These are phyloP conservation scores for Lepidonotus clava DNA, from an alignment of 2,888 invertebrate species.

Conservation along the genomic window DNA sequence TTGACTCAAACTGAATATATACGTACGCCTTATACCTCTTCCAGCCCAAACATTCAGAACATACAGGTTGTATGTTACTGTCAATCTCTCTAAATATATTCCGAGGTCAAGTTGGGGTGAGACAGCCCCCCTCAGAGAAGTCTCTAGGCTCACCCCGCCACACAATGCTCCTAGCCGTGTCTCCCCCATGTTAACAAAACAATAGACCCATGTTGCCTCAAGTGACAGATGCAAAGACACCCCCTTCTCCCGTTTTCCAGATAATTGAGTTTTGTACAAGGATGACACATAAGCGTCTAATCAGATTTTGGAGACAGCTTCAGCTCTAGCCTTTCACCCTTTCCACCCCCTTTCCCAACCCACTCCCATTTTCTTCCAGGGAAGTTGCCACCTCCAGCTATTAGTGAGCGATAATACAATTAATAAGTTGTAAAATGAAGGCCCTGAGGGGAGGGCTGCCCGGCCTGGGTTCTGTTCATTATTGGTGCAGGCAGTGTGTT, in stretches of 20 bases:
- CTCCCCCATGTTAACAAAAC: conserved; percentile 27
- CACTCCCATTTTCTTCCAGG: neutral
- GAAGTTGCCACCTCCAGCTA: neutral
- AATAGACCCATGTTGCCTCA: conserved; percentile 22
- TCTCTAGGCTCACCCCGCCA: neutral
- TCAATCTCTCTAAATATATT: no score
- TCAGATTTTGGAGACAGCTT: neutral
- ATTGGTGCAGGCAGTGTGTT: neutral
- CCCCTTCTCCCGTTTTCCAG: neutral
- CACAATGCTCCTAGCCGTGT: conserved; percentile 23
- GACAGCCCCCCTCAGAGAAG: neutral
- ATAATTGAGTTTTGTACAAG: conserved; percentile 17
- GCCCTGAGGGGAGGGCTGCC: neutral
- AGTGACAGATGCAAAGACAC: conserved; percentile 28
- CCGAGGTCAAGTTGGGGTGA: neutral
- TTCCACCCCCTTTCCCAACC: neutral
- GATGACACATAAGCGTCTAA: conserved; percentile 37
- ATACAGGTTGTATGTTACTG: no score
- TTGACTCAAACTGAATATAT: no score
- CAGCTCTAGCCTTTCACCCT: neutral
- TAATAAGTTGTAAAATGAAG: conserved; percentile 32
- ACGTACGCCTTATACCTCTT: no score
- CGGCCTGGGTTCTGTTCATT: conserved; percentile 20
- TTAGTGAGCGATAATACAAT: conserved; percentile 47
- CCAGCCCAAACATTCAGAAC: no score